Conservation (phyloP, 1,140 invertebrate species). For the Cherax quadricarinatus region DNA sequence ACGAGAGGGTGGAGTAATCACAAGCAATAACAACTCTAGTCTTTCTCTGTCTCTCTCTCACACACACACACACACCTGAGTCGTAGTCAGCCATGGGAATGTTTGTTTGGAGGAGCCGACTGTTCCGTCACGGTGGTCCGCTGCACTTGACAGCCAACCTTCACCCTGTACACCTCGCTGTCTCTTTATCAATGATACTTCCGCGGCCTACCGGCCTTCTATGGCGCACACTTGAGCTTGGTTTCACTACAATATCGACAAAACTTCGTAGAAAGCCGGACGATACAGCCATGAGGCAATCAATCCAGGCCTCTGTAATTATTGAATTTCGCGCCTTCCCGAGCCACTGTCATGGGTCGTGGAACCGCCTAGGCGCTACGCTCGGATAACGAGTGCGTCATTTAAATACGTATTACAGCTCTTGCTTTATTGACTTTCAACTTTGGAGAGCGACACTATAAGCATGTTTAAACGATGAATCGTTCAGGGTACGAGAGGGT, state of each 20-base stretch:
- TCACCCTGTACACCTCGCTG: not conserved
- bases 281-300: constrained; percentile 13
- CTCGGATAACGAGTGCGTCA: not conserved
- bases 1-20: not conserved
- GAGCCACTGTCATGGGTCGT: not conserved
- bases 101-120: not conserved
- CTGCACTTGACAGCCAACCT: not conserved
- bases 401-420: not conserved
- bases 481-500: no score
- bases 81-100: constrained; percentile 16
- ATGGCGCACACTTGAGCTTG: not conserved
- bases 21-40: not conserved
- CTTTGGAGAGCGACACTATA: not conserved
- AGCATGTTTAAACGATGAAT: not conserved
- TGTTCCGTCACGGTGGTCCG: not conserved
- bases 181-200: not conserved
- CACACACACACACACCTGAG: not conserved
- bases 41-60: no score
- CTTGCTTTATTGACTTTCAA: not conserved
- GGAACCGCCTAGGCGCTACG: not conserved
- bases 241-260: not conserved
- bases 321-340: constrained; percentile 17
- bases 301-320: not conserved
- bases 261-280: not conserved
- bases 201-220: not conserved